Base-by-base conservation (phyloP, 2,113 vertebrate species). In the Otus sunia region DNA sequence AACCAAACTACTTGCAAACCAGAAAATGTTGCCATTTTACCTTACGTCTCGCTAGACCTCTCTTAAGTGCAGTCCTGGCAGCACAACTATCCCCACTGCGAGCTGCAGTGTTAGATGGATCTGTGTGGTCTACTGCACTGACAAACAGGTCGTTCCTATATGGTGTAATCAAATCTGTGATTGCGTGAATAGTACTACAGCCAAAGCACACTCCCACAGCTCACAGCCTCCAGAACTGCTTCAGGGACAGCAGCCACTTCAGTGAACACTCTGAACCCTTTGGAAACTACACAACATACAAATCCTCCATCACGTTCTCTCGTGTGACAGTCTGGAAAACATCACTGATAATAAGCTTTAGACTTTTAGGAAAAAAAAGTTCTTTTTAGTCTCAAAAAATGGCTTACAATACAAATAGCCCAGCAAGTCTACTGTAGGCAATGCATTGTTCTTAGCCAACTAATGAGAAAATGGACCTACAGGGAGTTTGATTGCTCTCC, bases 381-480 rank as follows among this genome's bases (percentile, higher is more conserved):
- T 19, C 6, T 19, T 63, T 49, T 15, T 23, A 59, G 18, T 58
- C 45, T 50, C 50, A 62, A 23, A 53, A 56, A 76, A 7, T 4
- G 39, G 19, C 36, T 82, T 11, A 34, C 10, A 59, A 37, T 3
- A 13, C 9, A 50, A 64, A 29, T 1, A 34, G 52, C 7, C 20
- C 66, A 55, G 56, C 20, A 34, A 68, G 43, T 29, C 72, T 45
- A 12, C 53, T 7, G 41, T 12, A 74, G 64, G 47, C 15, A 73
- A 4, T 5, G 9, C 60, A 29, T 10, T 0, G 0, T 8, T 59
- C 76, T 21, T 5, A 8, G 75, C 25, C 4, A 0, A 1, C 60
- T 67, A 8, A 56, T 1, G 37, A 15, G 41, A 30, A 79, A 49
- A 83, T 3, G 75, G 86, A 49, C 62, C 78, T 63, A 45, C 36